Evolutionary conservation across 2,113 vertebrate genomes (phyloP).

Genomic region (Nettapus auritus): DNA sequence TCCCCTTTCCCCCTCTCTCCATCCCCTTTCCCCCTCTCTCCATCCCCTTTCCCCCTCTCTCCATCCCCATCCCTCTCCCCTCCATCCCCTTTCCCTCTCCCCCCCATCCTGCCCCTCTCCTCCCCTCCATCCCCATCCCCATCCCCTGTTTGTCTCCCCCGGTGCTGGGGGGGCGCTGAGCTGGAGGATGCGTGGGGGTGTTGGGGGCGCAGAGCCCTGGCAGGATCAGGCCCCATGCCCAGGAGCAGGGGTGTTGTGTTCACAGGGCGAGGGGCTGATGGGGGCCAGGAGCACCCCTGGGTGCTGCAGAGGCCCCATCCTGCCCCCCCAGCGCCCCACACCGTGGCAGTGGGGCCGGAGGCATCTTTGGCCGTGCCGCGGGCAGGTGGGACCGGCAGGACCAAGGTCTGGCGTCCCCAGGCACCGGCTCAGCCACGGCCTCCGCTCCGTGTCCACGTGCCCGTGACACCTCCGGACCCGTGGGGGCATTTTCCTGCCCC

Average conservation of each 20-base stretch:
- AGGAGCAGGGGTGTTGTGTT: not conserved
- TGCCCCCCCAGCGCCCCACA: not conserved
- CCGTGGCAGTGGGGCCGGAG: accelerated
- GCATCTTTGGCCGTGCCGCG: accelerated
- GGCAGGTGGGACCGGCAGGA: not conserved
- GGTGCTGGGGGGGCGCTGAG: accelerated
- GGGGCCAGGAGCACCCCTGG: not conserved
- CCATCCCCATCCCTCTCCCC: too few species aligned
- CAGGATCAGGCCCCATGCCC: not conserved
- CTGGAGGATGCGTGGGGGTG: not conserved
- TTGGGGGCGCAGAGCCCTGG: not conserved
- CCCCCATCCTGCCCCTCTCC: not conserved
- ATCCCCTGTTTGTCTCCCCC: not conserved
- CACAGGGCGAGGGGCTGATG: too few species aligned
- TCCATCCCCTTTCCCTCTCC: not conserved
- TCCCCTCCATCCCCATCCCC: not conserved
- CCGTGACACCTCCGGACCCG: accelerated
- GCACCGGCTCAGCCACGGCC: accelerated
- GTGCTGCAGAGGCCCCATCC: accelerated
- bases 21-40: too few species aligned
- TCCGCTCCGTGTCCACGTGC: not conserved
- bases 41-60: too few species aligned
- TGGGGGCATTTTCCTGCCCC: not conserved
- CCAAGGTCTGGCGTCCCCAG: accelerated
- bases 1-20: too few species aligned